Conservation (phyloP, 2,797 vertebrate species). For the Molossus alvarezi region DNA sequence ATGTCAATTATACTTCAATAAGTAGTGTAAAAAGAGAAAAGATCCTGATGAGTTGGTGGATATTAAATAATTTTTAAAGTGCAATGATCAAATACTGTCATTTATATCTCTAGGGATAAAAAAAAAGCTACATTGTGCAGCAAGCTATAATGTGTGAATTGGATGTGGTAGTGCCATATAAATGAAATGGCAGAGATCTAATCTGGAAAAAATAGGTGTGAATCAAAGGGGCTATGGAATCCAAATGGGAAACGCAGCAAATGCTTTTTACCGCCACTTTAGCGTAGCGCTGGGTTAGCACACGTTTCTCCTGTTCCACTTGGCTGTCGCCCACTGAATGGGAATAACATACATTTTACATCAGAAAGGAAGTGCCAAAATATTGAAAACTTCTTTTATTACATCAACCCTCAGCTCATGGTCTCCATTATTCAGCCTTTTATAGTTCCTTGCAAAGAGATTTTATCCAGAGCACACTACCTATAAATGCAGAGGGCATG, state of each 20-base stretch:
- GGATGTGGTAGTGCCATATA: conserved; percentile 86
- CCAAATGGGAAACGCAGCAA: conserved; percentile 86
- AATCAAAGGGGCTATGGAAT: conserved; percentile 83
- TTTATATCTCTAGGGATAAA: conserved; percentile 76
- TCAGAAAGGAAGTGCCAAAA: conserved; percentile 88
- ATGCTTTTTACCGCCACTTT: conserved; percentile 82
- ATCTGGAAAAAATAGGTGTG: conserved; percentile 88
- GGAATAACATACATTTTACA: conserved; percentile 89
- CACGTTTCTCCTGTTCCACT: conserved; percentile 87
- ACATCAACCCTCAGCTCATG: conserved; percentile 78
- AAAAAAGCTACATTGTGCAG: conserved; percentile 53
- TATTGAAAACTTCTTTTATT: conserved; percentile 83
- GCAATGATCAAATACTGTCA: conserved; percentile 81
- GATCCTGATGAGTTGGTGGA: conserved; percentile 80
- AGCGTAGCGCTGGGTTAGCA: conserved; percentile 85
- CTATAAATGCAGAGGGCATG: conserved; percentile 82
- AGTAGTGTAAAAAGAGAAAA: conserved; percentile 71
- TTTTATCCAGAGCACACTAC: conserved; percentile 80
- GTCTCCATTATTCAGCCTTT: conserved; percentile 85
- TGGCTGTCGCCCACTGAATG: conserved; percentile 85
- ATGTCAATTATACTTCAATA: not conserved
- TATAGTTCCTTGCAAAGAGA: conserved; percentile 85
- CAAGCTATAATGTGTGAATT: conserved; percentile 88
- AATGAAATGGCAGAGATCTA: conserved; percentile 86
- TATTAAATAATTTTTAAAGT: conserved; percentile 85